Conservation (phyloP, 53 echinoderm and acorn worm species). For the Holothuria leucospilota region DNA sequence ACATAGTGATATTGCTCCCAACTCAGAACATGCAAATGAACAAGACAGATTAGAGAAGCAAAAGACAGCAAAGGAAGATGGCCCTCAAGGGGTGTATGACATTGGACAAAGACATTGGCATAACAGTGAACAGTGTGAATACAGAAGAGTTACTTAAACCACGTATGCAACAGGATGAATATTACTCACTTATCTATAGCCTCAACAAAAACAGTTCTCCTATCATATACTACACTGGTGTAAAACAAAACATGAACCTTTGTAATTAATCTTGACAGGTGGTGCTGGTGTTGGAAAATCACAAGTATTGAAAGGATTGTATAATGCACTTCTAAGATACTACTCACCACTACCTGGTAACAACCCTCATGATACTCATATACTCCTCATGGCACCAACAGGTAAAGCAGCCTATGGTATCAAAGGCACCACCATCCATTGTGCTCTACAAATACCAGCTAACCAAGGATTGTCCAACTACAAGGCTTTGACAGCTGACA, state of each 20-base stretch:
- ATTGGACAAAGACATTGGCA: too few species aligned
- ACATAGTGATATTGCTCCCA: neutral
- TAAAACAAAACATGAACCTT: constrained; percentile 54
- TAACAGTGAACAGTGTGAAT: constrained; percentile 46
- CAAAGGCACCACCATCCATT: constrained; percentile 55
- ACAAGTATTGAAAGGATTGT: constrained; percentile 17
- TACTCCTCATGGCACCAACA: constrained; percentile 62
- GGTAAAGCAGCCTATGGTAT: constrained; percentile 49
- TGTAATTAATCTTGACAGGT: neutral
- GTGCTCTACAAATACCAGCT: constrained; percentile 56
- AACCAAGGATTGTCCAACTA: constrained; percentile 18
- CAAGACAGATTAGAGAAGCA: neutral
- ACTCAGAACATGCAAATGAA: constrained; percentile 22
- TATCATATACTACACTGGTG: constrained; percentile 56
- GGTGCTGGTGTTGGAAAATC: constrained; percentile 10
- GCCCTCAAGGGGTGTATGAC: constrained; percentile 41
- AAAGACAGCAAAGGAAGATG: neutral
- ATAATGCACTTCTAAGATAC: constrained; percentile 21
- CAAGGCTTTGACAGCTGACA: neutral
- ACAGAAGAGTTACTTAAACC: constrained; percentile 35
- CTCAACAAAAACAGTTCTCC: constrained; percentile 67
- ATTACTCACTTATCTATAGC: constrained; percentile 38
- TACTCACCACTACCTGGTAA: constrained; percentile 28
- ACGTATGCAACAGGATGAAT: constrained; percentile 55
- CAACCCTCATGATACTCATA: constrained; percentile 39